Evolutionary conservation across 1,140 invertebrate genomes (phyloP), one percentile per base, ranked within the genome.

Genomic region (Ceratosolen solmsi): DNA sequence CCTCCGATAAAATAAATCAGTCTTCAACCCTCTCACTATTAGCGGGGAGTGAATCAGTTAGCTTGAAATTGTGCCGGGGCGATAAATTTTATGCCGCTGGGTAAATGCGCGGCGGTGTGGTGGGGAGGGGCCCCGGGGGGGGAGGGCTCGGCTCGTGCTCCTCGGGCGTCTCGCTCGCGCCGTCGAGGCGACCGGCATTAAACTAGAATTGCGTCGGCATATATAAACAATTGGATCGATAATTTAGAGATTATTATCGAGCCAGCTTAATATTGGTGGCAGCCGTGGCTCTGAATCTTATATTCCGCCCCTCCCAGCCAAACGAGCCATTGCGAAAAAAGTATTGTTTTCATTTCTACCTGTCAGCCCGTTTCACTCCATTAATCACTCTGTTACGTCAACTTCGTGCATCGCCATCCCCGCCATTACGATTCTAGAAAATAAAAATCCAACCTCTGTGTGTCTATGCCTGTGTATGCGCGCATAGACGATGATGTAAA

Each of bases 141-240:
- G n/a, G 27, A 38, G 33, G 8, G 27, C 56, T 63, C 11, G n/a
- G 79, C 20, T 83, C 80, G 79, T 79, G 77, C 0, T 82, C 74
- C 84, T 82, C 73, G 30, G 83, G 84, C 73, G 84, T 82, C 84
- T 87, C 83, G 84, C 76, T 79, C 82, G 85, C 85, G 73, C 72
- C 79, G 79, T 46, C 72, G 68, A 83, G 88, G 83, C 84, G 84
- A 85, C 84, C 79, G 83, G 85, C 84, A 89, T 91, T 89, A 90
- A 81, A 90, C 88, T 88, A 89, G 88, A 90, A 90, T 90, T 87
- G 88, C 87, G 87, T 87, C 86, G 86, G 88, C 89, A 86, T 90
- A 86, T 91, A 90, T 90, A 90, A 91, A 90, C 89, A 91, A 91
- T 91, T 88, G 89, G 89, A 91, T 91, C 90, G 86, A 91, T 91